A percentile compares a stretch with the other conserved stretches of the same genome.
Evolutionary conservation across 2,113 vertebrate species (phyloP).

Genomic region (Alectura lathami): DNA sequence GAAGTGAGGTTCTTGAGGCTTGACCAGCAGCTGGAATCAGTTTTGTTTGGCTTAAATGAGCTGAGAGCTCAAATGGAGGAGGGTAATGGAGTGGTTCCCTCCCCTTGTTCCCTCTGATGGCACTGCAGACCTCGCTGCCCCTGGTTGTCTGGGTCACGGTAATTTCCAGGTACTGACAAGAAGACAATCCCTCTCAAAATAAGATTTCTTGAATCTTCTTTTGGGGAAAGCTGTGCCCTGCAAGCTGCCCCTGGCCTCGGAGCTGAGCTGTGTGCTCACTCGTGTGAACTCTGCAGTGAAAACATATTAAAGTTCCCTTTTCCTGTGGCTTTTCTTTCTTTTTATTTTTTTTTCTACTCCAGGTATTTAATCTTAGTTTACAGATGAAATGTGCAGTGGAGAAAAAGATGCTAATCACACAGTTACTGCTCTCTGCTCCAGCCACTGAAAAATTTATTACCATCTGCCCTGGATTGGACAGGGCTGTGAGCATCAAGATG

Average conservation of each 20-base stretch:
- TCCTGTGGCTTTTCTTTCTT: neutral
- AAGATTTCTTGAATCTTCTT: neutral
- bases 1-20: neutral
- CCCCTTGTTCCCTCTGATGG: neutral
- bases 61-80: neutral
- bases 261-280: neutral
- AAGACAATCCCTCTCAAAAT: neutral
- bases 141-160: neutral
- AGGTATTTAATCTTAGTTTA: slow-evolving; percentile 67
- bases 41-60: slow-evolving; percentile 17
- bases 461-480: slow-evolving; percentile 27
- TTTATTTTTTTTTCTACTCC: neutral
- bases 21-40: neutral
- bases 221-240: neutral
- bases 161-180: neutral
- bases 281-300: neutral
- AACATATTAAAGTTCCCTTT: slow-evolving; percentile 21
- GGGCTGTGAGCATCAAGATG: neutral
- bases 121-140: neutral
- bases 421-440: slow-evolving; percentile 38
- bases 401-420: slow-evolving; percentile 67
- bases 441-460: slow-evolving; percentile 52
- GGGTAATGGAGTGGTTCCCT: neutral
- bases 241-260: rapidly evolving
- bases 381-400: slow-evolving; percentile 51